These are phyloP conservation scores for Vulpes ferrilata DNA, from an alignment of 2,113 vertebrate genomes.

Conservation along the genomic window DNA sequence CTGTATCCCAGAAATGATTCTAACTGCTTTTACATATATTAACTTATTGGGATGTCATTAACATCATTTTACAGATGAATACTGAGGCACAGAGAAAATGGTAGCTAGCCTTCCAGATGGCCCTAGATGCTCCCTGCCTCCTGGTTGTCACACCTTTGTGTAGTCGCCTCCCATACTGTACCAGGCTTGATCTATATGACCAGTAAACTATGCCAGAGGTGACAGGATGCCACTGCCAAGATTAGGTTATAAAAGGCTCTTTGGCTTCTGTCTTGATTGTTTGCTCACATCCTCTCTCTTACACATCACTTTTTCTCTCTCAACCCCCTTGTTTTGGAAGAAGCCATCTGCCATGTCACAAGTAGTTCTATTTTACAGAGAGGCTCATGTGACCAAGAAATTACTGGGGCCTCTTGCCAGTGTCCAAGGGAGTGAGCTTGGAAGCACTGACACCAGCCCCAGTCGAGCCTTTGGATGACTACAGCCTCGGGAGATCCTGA, in stretches of 20 bases:
- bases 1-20: background rate
- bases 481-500: no score
- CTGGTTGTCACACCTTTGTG: no score
- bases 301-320: background rate
- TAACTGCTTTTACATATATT: background rate
- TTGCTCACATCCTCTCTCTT: background rate
- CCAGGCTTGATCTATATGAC: background rate
- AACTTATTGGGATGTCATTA: background rate
- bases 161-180: rapidly evolving
- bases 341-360: background rate
- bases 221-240: no score
- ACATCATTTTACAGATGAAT: background rate
- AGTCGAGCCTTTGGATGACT: background rate
- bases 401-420: background rate
- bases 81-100: background rate
- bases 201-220: no score
- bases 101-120: background rate
- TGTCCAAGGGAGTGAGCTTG: background rate
- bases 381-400: background rate
- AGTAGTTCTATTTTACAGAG: background rate
- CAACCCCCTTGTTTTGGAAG: background rate
- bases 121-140: background rate
- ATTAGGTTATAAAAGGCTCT: background rate
- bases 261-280: background rate
- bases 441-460: background rate